A percentile compares a stretch with the other conserved stretches of the same genome.
phyloP scores from a whole-genome alignment of 2,888 invertebrate genomes.

The Trichopria drosophilae region DNA sequence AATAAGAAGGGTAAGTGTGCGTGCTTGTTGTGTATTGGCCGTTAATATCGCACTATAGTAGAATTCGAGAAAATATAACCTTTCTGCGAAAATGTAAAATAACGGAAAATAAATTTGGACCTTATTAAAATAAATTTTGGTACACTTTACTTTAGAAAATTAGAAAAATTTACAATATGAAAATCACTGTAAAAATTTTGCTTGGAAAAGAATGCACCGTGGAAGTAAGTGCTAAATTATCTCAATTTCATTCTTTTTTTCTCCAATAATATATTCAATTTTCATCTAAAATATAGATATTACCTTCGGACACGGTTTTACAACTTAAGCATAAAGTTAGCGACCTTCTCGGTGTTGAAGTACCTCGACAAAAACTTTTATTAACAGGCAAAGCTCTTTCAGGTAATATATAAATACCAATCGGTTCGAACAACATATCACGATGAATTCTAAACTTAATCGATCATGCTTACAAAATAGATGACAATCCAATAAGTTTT shows the following conservation, averaged over 20 bases:
- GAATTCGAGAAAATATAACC: too few relatives aligned
- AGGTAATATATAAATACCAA: conserved; percentile 43
- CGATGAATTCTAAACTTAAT: background rate
- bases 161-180: conserved; percentile 64
- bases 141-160: too few relatives aligned
- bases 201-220: conserved; percentile 72
- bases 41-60: too few relatives aligned
- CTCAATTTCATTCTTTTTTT: conserved; percentile 7
- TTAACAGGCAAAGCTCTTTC: conserved; percentile 71
- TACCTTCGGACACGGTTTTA: conserved; percentile 61
- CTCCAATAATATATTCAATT: background rate
- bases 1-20: too few relatives aligned
- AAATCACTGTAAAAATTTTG: conserved; percentile 72
- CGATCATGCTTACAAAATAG: conserved; percentile 49
- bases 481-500: conserved; percentile 70
- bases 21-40: too few relatives aligned
- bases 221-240: conserved; percentile 61
- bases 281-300: conserved; percentile 44
- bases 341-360: conserved; percentile 67
- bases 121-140: too few relatives aligned
- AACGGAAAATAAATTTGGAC: too few relatives aligned
- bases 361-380: conserved; percentile 71
- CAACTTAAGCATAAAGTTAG: conserved; percentile 73
- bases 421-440: conserved; percentile 9
- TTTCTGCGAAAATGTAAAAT: too few relatives aligned